Evolutionary conservation across 2,888 invertebrate species (phyloP), one percentile per base, ranked within the genome.

Genomic region (Mystacides longicornis): DNA sequence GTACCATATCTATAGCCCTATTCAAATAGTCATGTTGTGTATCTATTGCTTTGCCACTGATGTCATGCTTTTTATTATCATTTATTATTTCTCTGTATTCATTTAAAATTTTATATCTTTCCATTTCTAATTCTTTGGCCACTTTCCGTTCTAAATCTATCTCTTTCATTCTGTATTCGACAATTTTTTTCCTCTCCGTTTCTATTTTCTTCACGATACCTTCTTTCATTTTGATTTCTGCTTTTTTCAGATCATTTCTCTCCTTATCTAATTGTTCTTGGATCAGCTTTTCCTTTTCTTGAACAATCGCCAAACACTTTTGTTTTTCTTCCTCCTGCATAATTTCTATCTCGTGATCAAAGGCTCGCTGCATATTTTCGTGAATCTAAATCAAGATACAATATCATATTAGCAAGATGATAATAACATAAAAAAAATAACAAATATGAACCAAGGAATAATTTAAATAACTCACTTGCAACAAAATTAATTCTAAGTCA

Each of bases 91-190:
- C n/a, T 53, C 59, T 50, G 19, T 62, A 59, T 55, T 67, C 65
- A 45, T 55, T 49, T 54, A 64, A 52, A n/a, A 64, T 53, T 33
- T 61, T 63, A 21, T 58, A 58, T 37, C 63, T 63, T 57, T 67
- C 66, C 4, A 53, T 51, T 18, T 64, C 63, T 23, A 65, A 62
- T 18, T 62, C 57, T 23, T 55, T 60, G 21, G 55, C 57, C 11
- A 56, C 33, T 18, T 42, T 49, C 42, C 53, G 49, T 52, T 67
- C 64, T 22, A 65, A 58, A 48, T 64, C 56, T 2, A 52, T 33
- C 23, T 64, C 52, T 54, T 63, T 64, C 22, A 59, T 56, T 56
- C 63, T 63, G 37, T 65, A 63, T 60, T 64, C 62, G 20, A 62
- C 60, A 55, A 64, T 60, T 22, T 49, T 60, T 37, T 56, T 52